Evolutionary conservation across 2,797 vertebrate species (phyloP), one percentile per base, ranked within the genome.

Genomic region (Hapalemur alaotrensis): DNA sequence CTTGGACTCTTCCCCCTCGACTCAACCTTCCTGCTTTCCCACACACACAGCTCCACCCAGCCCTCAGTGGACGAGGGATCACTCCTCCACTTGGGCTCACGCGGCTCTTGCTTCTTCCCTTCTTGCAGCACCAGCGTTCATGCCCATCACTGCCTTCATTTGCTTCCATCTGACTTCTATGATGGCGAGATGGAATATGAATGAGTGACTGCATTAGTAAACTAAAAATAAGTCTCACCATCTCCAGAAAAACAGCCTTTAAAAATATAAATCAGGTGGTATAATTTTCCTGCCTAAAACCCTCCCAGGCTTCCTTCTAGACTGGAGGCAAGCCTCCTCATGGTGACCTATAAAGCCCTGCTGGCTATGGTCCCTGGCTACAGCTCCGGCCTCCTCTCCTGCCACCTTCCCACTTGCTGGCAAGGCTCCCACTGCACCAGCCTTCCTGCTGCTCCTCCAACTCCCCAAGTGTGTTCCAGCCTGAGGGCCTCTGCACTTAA

Each of bases 171-270:
- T 65, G 76, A 11, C 30, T 72, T 10, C 41, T 81, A 38, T 18
- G 7, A 50, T 13, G 20, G 89, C 43, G 57, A 92, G 61, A 91
- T 75, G 43, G 61, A 59, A 57, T 22, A 89, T 2, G 61, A 80
- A 41, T n/a, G 65, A 41, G 41, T 94, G 52, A 25, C 65, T 38
- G 65, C 3, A 32, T 75, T 70, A 50, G 79, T 87, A 14, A 90
- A 80, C 48, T 65, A 72, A 79, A 65, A 79, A 80, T n/a, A 41
- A 73, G 48, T 79, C 67, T 69, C 57, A n/a, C n/a, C 46, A 18
- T 38, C 32, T 95, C 54, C 9, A 65, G 30, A 76, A 88, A 87
- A 28, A 7, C 28, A 84, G 57, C 46, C 69, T 95, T 96, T 73
- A 87, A 89, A 88, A 90, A 23, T 73, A 48, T 54, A 63, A 85